Evolutionary conservation across 2,113 vertebrate species (phyloP), one percentile per base, ranked within the genome.

Genomic region (Calyptommatus sinebrachiatus): DNA sequence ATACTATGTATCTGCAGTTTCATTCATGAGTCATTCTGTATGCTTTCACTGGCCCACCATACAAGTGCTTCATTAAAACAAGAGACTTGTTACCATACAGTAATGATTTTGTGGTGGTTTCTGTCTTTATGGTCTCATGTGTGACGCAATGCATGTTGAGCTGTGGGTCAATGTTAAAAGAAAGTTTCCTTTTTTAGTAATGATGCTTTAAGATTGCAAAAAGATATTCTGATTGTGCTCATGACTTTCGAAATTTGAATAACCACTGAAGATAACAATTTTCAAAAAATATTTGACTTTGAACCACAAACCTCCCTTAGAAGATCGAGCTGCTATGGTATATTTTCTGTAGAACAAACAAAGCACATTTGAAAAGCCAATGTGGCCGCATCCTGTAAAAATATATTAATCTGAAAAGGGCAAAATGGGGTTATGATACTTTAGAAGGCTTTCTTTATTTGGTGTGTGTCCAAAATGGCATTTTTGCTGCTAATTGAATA

Each of bases 191-290:
- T 18, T 71, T 80, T 48, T 71, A 76, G 62, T 35, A 80, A 76
- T 29, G 41, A 61, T 48, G n/a, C 48, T 48, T 67, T 72, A 61
- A 72, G 69, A 77, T 79, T 67, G 18, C n/a, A 29, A 67, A 67
- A 63, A 74, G 41, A 60, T 57, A 21, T 66, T 76, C 67, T 72
- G 16, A 69, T n/a, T 61, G 53, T 48, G 71, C 41, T n/a, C 53
- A 22, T 78, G 50, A 22, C 29, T 62, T 78, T 83, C 53, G 61
- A 50, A 69, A 83, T 73, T 83, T 28, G 61, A 76, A 35, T 72
- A 67, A 76, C 68, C 61, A 50, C 66, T 79, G 50, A 65, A 71
- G 31, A 73, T 28, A 80, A 50, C 29, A 67, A 14, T 5, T 41
- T 65, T 28, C 21, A 21, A 68, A 73, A 60, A 29, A 3, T 60